Base-by-base conservation (phyloP, 2,797 vertebrate species). In the Columba guinea region DNA sequence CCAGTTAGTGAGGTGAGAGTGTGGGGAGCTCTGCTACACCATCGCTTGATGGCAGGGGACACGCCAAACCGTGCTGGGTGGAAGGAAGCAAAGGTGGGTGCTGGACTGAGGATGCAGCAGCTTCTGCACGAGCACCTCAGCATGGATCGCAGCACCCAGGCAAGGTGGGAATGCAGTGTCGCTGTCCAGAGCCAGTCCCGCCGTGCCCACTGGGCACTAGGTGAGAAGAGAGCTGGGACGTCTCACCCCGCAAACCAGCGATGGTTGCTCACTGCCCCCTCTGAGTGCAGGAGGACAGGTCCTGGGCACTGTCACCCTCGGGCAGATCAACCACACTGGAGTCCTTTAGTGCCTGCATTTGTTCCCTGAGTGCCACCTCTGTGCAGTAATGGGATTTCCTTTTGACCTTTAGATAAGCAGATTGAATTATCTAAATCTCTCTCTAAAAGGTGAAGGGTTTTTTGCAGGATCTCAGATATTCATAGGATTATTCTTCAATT, bases 171-270 rank as follows among this genome's bases (percentile, higher is more conserved):
- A 23, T 3, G 5, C 59, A 5, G 48, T 2, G 11, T 24, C 1
- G 1, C 58, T 35, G 63, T 22, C 63, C 63, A 64, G 56, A 48
- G 15, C 24, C 35, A 26, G 39, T 26, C 32, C 34, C 22, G 52
- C 34, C 1, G 0, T n/a, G 37, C n/a, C 1, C 2, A 6, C 1
- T 10, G 49, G 18, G 23, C 60, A 19, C 32, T 11, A 11, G 12
- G 32, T 17, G 55, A 34, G 62, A 22, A 23, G 26, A 37, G 19
- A 35, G 26, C 8, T 0, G 0, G 23, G 48, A 35, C 44, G 17
- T 67, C 34, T 55, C 60, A n/a, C 28, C 32, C 41, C 23, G 16
- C 3, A 0, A 11, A 22, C 19, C 30, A 55, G 58, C 1, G 7
- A 41, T 10, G 30, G 16, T 32, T 32, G 6, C 21, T 80, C 4